These are phyloP conservation scores for human (Homo sapiens) DNA, from an alignment of 2,113 vertebrate species.

Conservation along the genomic window GRCh38 chrX:5313501-5314000, in stretches of 20 bases:
- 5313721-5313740: not conserved
- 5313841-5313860: too few species aligned
- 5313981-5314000: not conserved
- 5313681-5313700: not conserved
- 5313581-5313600: not conserved
- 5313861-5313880: too few species aligned
- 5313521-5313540: not conserved
- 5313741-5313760: not conserved
- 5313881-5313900: too few species aligned
- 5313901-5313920: too few species aligned
- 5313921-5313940: too few species aligned
- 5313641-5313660: conserved; percentile 54
- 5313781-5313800: not conserved
- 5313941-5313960: too few species aligned
- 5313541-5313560: not conserved
- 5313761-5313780: not conserved
- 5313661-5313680: not conserved
- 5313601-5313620: not conserved
- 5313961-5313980: too few species aligned
- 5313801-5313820: not conserved
- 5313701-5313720: not conserved
- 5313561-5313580: not conserved
- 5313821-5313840: not conserved
- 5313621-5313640: not conserved
- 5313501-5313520: not conserved